phyloP scores from a whole-genome alignment of 1,140 invertebrate genomes.

The Bombus ignitus region DNA sequence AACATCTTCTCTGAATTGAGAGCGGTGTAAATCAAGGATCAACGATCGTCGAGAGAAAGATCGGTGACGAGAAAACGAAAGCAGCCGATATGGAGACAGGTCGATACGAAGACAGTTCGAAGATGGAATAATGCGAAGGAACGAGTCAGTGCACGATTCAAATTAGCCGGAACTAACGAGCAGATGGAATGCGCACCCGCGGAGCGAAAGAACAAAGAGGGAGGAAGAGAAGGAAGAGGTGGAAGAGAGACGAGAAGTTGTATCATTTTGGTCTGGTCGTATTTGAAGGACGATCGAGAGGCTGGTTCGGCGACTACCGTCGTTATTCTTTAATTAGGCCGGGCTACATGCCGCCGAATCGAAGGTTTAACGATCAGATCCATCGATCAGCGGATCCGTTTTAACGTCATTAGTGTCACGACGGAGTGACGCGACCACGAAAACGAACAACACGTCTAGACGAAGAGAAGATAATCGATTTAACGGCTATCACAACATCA shows the following conservation, averaged over 20 bases:
- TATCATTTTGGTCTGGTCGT: constrained; percentile 48
- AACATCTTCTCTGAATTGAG: neutral
- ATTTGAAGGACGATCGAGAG: constrained; percentile 48
- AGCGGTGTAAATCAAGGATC: constrained; percentile 9
- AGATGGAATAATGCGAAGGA: constrained; percentile 28
- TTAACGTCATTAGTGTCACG: constrained; percentile 58
- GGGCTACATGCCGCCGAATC: constrained; percentile 33
- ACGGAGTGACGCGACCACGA: constrained; percentile 14
- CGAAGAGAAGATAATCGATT: constrained; percentile 34
- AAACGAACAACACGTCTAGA: constrained; percentile 11
- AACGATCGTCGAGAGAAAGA: neutral
- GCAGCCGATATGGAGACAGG: neutral
- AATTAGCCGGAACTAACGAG: constrained; percentile 68
- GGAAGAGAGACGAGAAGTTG: neutral
- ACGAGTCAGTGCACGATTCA: constrained; percentile 49
- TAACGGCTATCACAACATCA: constrained; percentile 45
- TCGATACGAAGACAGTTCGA: neutral
- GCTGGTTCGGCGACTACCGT: constrained; percentile 39
- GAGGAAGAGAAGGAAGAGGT: neutral
- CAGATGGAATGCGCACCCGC: constrained; percentile 46
- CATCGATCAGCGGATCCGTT: constrained; percentile 53
- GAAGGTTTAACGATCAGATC: constrained; percentile 39
- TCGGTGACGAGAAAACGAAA: neutral
- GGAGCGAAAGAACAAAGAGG: neutral
- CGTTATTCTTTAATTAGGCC: constrained; percentile 63